Evolutionary conservation across 2,797 vertebrate genomes (phyloP).

Genomic region (Diplodus puntazzo): DNA sequence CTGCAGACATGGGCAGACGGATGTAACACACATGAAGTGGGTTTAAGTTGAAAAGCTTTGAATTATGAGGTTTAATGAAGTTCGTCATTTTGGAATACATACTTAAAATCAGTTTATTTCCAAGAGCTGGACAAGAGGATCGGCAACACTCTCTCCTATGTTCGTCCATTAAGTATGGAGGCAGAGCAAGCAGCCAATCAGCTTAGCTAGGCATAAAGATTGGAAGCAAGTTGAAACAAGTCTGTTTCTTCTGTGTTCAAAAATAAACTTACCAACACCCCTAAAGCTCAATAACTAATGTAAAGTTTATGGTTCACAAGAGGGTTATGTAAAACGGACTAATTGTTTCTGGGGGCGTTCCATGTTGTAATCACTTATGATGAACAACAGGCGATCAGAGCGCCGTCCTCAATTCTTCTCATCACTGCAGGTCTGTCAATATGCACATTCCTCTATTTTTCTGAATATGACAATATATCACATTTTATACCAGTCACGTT

Average conservation of each 20-base stretch:
- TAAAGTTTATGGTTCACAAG: too few relatives aligned
- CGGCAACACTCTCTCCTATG: neutral
- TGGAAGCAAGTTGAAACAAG: slow-evolving; percentile 2
- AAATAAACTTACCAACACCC: slow-evolving; percentile 4
- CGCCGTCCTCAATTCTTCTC: neutral
- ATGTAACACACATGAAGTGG: neutral
- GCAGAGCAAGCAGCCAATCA: neutral
- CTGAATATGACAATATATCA: too few relatives aligned
- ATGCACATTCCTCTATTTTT: too few relatives aligned
- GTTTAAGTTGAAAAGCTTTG: neutral
- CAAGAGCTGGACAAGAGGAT: neutral
- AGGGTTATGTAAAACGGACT: too few relatives aligned
- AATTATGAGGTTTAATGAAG: slow-evolving; percentile 2
- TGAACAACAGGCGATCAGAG: neutral
- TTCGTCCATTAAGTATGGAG: neutral
- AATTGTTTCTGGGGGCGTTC: too few relatives aligned
- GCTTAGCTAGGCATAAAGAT: slow-evolving; percentile 24
- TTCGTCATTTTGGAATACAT: slow-evolving; percentile 8
- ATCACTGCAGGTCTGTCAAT: neutral
- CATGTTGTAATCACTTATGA: neutral
- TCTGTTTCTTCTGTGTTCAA: slow-evolving; percentile 13
- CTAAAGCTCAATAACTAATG: slow-evolving; percentile 17
- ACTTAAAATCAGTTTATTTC: neutral
- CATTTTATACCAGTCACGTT: too few relatives aligned
- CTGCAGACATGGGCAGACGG: neutral